Evolutionary conservation across 1,140 invertebrate species (phyloP).

Genomic region (Potamilus streckersoni): DNA sequence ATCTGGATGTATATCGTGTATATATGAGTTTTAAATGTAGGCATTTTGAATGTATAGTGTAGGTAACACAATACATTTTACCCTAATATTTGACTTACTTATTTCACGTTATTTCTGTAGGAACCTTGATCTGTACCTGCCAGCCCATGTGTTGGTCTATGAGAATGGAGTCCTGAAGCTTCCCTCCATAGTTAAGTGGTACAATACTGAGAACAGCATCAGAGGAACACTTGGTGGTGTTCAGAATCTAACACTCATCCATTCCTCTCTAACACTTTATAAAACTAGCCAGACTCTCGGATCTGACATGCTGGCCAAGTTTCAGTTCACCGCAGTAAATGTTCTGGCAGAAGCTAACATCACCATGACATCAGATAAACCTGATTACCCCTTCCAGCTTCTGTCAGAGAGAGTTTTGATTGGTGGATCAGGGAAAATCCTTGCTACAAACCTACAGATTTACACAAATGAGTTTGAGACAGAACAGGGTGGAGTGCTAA

Average conservation of each 20-base stretch:
- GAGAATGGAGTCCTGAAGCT: constrained; percentile 36
- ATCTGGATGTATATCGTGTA: too few relatives aligned
- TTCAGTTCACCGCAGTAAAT: constrained; percentile 27
- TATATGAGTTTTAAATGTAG: too few relatives aligned
- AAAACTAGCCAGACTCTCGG: constrained; percentile 8
- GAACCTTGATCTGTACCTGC: constrained; percentile 40
- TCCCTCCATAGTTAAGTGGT: constrained; percentile 44
- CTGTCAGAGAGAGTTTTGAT: constrained; percentile 25
- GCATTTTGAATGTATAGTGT: too few relatives aligned
- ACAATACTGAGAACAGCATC: constrained; percentile 36
- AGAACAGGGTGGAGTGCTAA: constrained; percentile 41
- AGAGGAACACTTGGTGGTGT: constrained; percentile 47
- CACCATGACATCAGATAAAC: constrained; percentile 23
- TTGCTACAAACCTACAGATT: constrained; percentile 18
- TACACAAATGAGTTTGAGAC: constrained; percentile 21
- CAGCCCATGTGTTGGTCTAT: constrained; percentile 45
- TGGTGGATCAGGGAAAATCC: constrained; percentile 33
- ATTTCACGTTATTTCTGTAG: constrained; percentile 7
- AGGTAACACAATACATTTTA: too few relatives aligned
- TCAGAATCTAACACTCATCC: constrained; percentile 34
- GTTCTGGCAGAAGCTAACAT: constrained; percentile 33
- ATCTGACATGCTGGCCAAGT: constrained; percentile 4
- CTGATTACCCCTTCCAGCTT: constrained; percentile 20
- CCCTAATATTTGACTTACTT: neutral
- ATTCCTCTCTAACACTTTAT: constrained; percentile 29